Evolutionary conservation across 2,797 vertebrate genomes (phyloP), one percentile per base, ranked within the genome.

Genomic region (Enteromius trimaculatus): DNA sequence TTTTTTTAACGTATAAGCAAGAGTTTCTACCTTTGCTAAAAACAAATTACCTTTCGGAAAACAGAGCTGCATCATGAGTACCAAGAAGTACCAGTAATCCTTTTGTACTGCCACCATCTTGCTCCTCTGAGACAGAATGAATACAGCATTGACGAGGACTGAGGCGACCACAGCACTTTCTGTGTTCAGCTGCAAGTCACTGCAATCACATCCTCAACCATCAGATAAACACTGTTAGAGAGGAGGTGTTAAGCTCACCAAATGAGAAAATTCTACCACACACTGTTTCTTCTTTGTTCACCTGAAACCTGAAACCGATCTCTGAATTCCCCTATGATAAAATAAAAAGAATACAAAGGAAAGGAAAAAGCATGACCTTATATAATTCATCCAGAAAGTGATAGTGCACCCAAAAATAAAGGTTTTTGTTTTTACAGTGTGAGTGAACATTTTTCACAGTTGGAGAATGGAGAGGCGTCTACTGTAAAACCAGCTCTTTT

Each of bases 11-110:
- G 16, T 55, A 31, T 8, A 64, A 64, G 60, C 60, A 31, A 64
- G n/a, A 19, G 5, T 26, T 34, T n/a, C 11, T 65, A 74, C 55
- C 29, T 72, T 75, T 53, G 29, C 31, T 26, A 17, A 51, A 85
- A 86, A 53, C 9, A 86, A 34, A 88, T 47, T 95, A 96, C 95
- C 95, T 95, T 92, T 90, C 62, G 93, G 86, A 87, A 92, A 91
- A 84, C 88, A 82, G 82, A 95, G 89, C 85, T 91, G 89, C 90
- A 95, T 44, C 64, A 89, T 6, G 81, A 95, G 94, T 94, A 92
- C 92, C 94, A 95, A 84, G 86, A 93, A 93, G 95, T 95, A 95
- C 95, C 94, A 95, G 93, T 89, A 90, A 88, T 93, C 93, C 91
- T 92, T 95, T 93, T 94, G 94, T 94, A 94, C 93, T 88, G 91